These are phyloP conservation scores for Poecile montanus DNA, from an alignment of 2,797 vertebrate species.

Conservation along the genomic window DNA sequence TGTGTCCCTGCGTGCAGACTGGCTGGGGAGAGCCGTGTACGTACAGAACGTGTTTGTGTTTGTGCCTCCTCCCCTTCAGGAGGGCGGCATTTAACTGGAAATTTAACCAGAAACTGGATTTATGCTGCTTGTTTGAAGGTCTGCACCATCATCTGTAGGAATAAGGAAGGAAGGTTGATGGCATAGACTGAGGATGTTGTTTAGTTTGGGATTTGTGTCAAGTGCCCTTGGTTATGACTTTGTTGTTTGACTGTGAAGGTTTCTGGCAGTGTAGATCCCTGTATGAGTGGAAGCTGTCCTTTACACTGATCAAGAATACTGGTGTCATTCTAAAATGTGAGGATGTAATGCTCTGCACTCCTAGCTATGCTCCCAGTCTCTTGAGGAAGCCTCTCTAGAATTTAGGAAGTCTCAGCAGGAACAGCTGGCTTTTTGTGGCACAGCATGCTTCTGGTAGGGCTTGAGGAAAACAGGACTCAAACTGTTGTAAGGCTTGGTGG, in stretches of 20 bases:
- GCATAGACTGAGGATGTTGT: accelerated
- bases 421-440: background rate
- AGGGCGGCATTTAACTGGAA: background rate
- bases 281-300: background rate
- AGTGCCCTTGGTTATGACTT: background rate
- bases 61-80: background rate
- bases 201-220: background rate
- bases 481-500: accelerated
- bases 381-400: background rate
- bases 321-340: background rate
- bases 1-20: background rate
- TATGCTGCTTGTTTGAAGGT: background rate
- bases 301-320: background rate
- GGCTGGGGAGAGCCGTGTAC: background rate
- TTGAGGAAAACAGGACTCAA: background rate
- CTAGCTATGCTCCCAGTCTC: background rate
- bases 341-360: background rate
- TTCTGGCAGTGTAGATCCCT: background rate
- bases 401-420: background rate
- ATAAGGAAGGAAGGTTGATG: background rate
- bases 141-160: background rate
- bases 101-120: background rate
- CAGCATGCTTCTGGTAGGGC: background rate
- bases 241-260: no score
- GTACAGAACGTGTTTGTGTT: accelerated